Conservation (phyloP, 92 coral and sea anemone genomes). For the Hydrozoanthus gracilis region DNA sequence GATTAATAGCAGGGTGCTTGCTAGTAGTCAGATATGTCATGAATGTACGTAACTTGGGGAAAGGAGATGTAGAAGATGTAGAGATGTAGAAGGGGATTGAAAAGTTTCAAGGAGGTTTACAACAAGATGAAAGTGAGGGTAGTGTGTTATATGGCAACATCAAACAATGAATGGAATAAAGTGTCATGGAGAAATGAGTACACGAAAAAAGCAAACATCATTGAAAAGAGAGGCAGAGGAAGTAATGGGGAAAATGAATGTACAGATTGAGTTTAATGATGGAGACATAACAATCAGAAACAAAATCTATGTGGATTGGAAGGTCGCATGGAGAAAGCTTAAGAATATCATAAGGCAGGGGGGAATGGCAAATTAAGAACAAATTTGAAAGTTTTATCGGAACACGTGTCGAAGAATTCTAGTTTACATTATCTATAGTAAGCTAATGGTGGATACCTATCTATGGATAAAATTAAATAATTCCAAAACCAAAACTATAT, state of each 20-base stretch:
- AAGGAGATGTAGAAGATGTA: slow-evolving; percentile 18
- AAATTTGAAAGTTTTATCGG: slow-evolving; percentile 15
- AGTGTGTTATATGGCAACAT: slow-evolving; percentile 6
- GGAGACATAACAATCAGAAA: slow-evolving; percentile 17
- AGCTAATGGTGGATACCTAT: slow-evolving; percentile 18
- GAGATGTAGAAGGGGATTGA: slow-evolving; percentile 37
- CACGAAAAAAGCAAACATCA: slow-evolving; percentile 2
- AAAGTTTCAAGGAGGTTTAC: slow-evolving; percentile 34
- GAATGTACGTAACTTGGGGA: slow-evolving; percentile 33
- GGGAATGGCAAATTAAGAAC: slow-evolving; percentile 18
- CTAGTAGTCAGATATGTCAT: slow-evolving; percentile 19
- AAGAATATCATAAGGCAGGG: slow-evolving; percentile 26
- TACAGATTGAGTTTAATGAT: slow-evolving; percentile 3
- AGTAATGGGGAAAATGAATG: slow-evolving; percentile 2
- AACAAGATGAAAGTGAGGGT: slow-evolving; percentile 7
- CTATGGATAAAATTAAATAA: slow-evolving; percentile 14
- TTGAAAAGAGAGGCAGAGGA: slow-evolving; percentile 14
- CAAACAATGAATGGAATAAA: background rate
- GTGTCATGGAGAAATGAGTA: slow-evolving; percentile 16
- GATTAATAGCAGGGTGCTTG: slow-evolving; percentile 19
- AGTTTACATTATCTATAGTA: slow-evolving; percentile 15
- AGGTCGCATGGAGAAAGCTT: slow-evolving; percentile 33
- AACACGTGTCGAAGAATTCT: slow-evolving; percentile 18
- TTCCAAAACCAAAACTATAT: slow-evolving; percentile 15
- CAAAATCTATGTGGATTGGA: slow-evolving; percentile 25